phyloP scores from a whole-genome alignment of 2,797 vertebrate species.

The Schizopygopsis malacanthus region DNA sequence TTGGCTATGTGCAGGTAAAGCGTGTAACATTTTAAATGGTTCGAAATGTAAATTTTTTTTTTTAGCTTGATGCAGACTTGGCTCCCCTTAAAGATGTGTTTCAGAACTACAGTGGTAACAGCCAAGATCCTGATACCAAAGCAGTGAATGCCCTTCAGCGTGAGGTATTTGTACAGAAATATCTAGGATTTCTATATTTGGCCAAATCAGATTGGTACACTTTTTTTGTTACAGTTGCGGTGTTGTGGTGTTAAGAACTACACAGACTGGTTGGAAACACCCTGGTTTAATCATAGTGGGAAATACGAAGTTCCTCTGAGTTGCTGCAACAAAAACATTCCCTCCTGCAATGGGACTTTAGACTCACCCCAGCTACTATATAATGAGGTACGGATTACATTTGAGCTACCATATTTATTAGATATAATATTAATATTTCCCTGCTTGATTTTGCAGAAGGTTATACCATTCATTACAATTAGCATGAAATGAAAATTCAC shows the following conservation, averaged over 20 bases:
- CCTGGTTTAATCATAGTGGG: slow-evolving; percentile 70
- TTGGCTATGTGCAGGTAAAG: background rate
- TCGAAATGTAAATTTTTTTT: slow-evolving; percentile 19
- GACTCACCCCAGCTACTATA: slow-evolving; percentile 62
- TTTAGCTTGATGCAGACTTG: slow-evolving; percentile 68
- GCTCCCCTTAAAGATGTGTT: slow-evolving; percentile 65
- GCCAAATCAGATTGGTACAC: background rate
- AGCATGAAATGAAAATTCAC: background rate
- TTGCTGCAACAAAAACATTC: slow-evolving; percentile 71
- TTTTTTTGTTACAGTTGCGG: slow-evolving; percentile 60
- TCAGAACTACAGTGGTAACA: slow-evolving; percentile 70
- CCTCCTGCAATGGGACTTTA: slow-evolving; percentile 65
- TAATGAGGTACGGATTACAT: slow-evolving; percentile 57
- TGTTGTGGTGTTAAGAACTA: slow-evolving; percentile 73
- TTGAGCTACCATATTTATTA: background rate
- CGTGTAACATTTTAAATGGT: background rate
- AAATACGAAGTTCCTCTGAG: slow-evolving; percentile 65
- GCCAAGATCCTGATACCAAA: slow-evolving; percentile 62
- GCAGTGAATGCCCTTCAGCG: slow-evolving; percentile 69
- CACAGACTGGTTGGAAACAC: slow-evolving; percentile 70
- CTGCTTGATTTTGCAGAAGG: background rate
- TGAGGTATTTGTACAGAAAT: slow-evolving; percentile 61
- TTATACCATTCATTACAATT: background rate
- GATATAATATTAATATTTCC: background rate
- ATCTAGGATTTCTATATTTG: background rate